Conservation (phyloP, 2,797 vertebrate genomes). For the Todus mexicanus region DNA sequence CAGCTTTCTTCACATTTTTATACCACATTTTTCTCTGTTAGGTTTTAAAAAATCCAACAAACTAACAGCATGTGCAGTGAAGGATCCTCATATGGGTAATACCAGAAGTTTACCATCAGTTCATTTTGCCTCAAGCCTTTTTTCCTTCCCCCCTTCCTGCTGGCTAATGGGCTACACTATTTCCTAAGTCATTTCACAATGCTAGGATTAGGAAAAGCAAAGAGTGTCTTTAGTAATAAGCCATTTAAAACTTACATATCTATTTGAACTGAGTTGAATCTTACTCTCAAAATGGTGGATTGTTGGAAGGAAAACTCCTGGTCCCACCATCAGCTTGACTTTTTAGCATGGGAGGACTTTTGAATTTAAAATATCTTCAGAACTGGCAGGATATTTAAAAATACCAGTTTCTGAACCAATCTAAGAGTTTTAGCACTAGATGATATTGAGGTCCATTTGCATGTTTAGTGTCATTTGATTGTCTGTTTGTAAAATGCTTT, state of each 20-base stretch:
- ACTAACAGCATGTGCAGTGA: not conserved
- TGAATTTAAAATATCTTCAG: not conserved
- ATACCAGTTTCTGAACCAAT: not conserved
- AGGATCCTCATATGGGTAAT: not conserved
- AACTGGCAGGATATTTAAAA: not conserved
- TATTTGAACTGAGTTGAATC: not conserved
- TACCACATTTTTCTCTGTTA: not conserved
- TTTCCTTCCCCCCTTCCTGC: not conserved
- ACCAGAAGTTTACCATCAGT: not conserved
- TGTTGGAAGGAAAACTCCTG: not conserved
- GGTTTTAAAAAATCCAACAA: not conserved
- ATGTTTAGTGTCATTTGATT: not conserved
- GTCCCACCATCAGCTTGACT: not conserved
- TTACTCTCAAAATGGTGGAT: not conserved
- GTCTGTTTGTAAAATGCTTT: not conserved
- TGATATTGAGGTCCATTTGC: not conserved
- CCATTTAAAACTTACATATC: conserved; percentile 4
- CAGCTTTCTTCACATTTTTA: not conserved
- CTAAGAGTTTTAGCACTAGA: not conserved
- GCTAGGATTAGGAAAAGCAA: not conserved
- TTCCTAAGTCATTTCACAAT: not conserved
- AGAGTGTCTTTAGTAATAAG: not conserved
- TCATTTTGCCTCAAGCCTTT: not conserved
- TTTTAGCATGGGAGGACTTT: not conserved
- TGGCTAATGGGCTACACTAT: not conserved